Percentiles rank a stretch among this genome's conserved stretches.
Conservation (phyloP, 2,797 vertebrate genomes). For the Acanthurus tractus region DNA sequence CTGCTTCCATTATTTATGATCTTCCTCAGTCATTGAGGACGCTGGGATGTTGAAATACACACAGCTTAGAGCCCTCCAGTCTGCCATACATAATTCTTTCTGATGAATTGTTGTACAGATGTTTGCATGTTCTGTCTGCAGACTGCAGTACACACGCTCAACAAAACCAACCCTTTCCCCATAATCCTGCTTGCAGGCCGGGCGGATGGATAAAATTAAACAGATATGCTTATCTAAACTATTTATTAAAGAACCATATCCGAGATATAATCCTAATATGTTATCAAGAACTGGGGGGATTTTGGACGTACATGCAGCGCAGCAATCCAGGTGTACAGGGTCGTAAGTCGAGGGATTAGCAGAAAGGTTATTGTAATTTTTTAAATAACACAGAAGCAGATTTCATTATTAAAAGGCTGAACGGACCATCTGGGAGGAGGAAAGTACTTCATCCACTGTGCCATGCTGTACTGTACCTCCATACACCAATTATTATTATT, state of each 20-base stretch:
- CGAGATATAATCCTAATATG: slow-evolving; percentile 91
- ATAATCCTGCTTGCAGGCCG: slow-evolving; percentile 89
- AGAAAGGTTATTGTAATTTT: slow-evolving; percentile 88
- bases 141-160: slow-evolving; percentile 75
- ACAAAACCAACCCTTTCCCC: slow-evolving; percentile 82
- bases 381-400: slow-evolving; percentile 94
- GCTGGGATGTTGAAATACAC: slow-evolving; percentile 61
- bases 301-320: slow-evolving; percentile 67
- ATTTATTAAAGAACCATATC: slow-evolving; percentile 89
- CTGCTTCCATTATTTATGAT: slow-evolving; percentile 68
- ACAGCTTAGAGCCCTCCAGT: slow-evolving; percentile 54
- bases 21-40: slow-evolving; percentile 50
- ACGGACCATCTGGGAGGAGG: slow-evolving; percentile 81
- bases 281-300: slow-evolving; percentile 86
- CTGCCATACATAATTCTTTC: slow-evolving; percentile 69
- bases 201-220: slow-evolving; percentile 84
- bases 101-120: slow-evolving; percentile 82
- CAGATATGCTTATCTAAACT: slow-evolving; percentile 89
- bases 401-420: slow-evolving; percentile 89
- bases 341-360: slow-evolving; percentile 91
- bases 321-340: slow-evolving; percentile 92
- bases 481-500: slow-evolving; percentile 77
- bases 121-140: slow-evolving; percentile 78
- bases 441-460: slow-evolving; percentile 52
- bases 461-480: slow-evolving; percentile 59